These are phyloP conservation scores for Terrapene triunguis DNA, from an alignment of 2,113 vertebrate species.

Conservation along the genomic window DNA sequence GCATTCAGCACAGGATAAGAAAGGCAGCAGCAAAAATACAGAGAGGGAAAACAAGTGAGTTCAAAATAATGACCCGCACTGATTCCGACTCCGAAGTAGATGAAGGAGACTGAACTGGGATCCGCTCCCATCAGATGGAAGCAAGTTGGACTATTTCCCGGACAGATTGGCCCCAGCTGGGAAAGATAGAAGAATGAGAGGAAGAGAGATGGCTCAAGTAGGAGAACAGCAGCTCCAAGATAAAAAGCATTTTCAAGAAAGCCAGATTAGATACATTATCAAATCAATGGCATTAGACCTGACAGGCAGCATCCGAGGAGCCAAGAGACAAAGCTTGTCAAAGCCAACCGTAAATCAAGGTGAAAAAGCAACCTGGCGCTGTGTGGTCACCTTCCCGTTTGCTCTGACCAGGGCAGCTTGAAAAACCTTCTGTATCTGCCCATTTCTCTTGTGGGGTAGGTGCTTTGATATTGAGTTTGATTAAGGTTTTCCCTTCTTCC, in stretches of 20 bases:
- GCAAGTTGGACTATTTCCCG: conserved; percentile 62
- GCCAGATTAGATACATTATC: conserved; percentile 63
- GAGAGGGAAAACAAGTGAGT: conserved; percentile 34
- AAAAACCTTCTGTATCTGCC: neutral
- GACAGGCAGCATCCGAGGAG: conserved; percentile 11
- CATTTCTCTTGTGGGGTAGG: neutral
- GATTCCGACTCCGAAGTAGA: conserved; percentile 36
- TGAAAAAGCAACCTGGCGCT: conserved; percentile 17
- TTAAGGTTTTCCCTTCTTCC: neutral
- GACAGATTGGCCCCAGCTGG: conserved; percentile 73
- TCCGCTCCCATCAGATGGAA: conserved; percentile 65
- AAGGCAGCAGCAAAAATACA: conserved; percentile 40
- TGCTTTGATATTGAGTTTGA: neutral
- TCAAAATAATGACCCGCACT: conserved; percentile 56
- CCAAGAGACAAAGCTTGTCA: conserved; percentile 24
- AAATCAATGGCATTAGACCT: conserved; percentile 61
- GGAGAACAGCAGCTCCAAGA: conserved; percentile 63
- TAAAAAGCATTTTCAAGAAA: conserved; percentile 8
- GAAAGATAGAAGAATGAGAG: conserved; percentile 39
- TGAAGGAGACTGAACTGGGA: conserved; percentile 48
- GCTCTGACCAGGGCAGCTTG: neutral
- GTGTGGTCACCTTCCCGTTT: neutral
- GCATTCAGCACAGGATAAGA: neutral
- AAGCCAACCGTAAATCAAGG: conserved; percentile 53
- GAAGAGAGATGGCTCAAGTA: conserved; percentile 53